Evolutionary conservation across 2,888 invertebrate genomes (phyloP), one percentile per base, ranked within the genome.

Genomic region (Eupeodes luniger): DNA sequence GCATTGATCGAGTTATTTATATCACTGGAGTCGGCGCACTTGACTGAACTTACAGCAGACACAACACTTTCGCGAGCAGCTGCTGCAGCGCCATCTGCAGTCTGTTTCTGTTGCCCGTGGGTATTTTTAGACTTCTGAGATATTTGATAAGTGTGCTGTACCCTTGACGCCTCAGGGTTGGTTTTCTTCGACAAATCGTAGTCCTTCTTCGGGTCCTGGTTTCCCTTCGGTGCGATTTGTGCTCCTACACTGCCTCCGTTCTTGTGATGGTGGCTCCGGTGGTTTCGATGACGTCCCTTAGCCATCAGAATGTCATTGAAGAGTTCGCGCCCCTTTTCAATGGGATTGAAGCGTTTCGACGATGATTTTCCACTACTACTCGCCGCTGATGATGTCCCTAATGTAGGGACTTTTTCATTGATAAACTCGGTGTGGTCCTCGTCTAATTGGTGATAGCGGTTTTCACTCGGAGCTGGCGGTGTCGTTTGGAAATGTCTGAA

Each of bases 211-310:
- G 55, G 40, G 14, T 88, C 76, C 62, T 80, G 76, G 12, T 57
- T 82, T 16, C 49, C 40, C 36, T 67, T 77, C 7, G 61, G 14
- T 5, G n/a, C n/a, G n/a, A 27, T 47, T 77, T 72, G 67, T 14
- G 61, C 64, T 14, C 64, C 64, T 51, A 72, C 64, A 59, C 51
- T 14, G 27, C 47, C 53, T 27, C 64, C 47, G 2, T 57, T 62
- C 61, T 82, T 81, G 14, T 90, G 90, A 5, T 91, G 90, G 44
- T 91, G 90, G 69, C 91, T 91, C 76, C 92, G 91, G 27, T 92
- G 92, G 90, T 92, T 91, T 82, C 93, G 92, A 91, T 93, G 92
- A 91, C 93, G 93, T 92, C 93, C 93, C 90, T 93, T 93, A 89
- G 93, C 93, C 93, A 93, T 93, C 91, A 92, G 92, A 90, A 93